A percentile compares a stretch with the other conserved stretches of the same genome.
Evolutionary conservation across 2,888 invertebrate species (phyloP).

Genomic region (Tridacna crocea): DNA sequence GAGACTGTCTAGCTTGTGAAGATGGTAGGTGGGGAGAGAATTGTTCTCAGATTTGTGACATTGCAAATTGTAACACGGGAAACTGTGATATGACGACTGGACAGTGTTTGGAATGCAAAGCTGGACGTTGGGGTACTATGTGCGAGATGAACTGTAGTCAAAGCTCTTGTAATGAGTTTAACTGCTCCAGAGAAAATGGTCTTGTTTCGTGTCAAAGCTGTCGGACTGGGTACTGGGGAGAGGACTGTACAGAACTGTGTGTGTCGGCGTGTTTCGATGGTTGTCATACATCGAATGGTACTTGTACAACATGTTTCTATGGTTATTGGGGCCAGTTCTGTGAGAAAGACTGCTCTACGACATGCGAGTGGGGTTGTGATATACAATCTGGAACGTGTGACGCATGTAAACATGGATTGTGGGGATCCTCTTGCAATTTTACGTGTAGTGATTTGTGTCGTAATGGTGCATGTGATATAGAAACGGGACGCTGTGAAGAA

Average conservation of each 20-base stretch:
- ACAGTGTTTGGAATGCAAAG: constrained; percentile 25
- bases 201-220: constrained; percentile 25
- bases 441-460: constrained; percentile 26
- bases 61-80: constrained; percentile 12
- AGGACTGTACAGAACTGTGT: constrained; percentile 10
- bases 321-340: constrained; percentile 25
- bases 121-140: constrained; percentile 5
- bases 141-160: constrained; percentile 21
- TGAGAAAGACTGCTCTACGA: background rate
- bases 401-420: constrained; percentile 15
- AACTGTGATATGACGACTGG: constrained; percentile 28
- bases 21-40: background rate
- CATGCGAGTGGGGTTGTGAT: constrained; percentile 30
- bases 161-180: constrained; percentile 3
- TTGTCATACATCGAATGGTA: constrained; percentile 30
- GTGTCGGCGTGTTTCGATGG: background rate
- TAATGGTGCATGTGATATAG: constrained; percentile 13
- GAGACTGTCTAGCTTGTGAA: constrained; percentile 15
- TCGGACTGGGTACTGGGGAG: constrained; percentile 30
- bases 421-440: constrained; percentile 33
- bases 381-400: constrained; percentile 27
- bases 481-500: constrained; percentile 28
- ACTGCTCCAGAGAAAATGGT: background rate
- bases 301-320: constrained; percentile 27
- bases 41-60: constrained; percentile 29